Conservation (phyloP, 37 sponge, comb jelly and placozoan species). For the Geodia barretti region DNA sequence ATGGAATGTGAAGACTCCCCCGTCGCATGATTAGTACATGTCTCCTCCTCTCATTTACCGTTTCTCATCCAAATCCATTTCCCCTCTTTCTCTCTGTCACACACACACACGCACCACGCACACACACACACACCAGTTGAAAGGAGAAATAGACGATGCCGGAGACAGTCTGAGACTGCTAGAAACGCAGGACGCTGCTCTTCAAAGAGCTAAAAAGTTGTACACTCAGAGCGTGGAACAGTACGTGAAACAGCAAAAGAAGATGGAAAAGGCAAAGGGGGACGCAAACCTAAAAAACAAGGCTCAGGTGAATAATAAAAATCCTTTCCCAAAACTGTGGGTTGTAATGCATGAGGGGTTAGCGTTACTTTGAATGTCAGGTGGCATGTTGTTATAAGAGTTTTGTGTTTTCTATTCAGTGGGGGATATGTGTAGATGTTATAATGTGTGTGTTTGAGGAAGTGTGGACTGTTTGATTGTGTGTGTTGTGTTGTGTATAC, state of each 20-base stretch:
- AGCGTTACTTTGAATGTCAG: too few relatives aligned
- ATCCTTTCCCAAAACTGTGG: too few relatives aligned
- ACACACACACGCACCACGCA: background rate
- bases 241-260: conserved; percentile 1
- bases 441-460: background rate
- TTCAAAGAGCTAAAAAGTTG: conserved; percentile 43
- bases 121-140: too few relatives aligned
- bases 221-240: conserved; percentile 41
- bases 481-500: background rate
- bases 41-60: background rate
- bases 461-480: background rate
- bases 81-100: background rate
- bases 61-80: background rate
- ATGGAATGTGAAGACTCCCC: too few relatives aligned
- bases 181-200: background rate
- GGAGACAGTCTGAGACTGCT: conserved; percentile 2
- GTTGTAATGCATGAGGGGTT: too few relatives aligned
- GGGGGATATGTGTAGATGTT: background rate
- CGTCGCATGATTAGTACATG: too few relatives aligned
- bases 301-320: conserved; percentile 8
- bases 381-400: too few relatives aligned
- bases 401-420: background rate
- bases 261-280: conserved; percentile 32
- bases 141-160: conserved; percentile 63
- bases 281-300: conserved; percentile 16